These are phyloP conservation scores for Panopea generosa DNA, from an alignment of 2,888 invertebrate species.

Conservation along the genomic window DNA sequence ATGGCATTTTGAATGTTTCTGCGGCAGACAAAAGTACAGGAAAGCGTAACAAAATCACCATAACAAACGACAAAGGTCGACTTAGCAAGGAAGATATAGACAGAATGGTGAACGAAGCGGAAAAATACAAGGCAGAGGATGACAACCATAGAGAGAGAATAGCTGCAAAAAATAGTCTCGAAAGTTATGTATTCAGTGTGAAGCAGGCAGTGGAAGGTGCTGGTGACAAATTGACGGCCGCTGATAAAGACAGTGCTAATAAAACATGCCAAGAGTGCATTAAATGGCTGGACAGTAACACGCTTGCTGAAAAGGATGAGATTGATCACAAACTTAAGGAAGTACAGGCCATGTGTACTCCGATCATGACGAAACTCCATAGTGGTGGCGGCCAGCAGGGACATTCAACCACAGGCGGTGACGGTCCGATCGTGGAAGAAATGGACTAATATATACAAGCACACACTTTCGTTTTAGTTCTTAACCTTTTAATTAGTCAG, in stretches of 20 bases:
- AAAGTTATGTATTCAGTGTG: constrained; percentile 76
- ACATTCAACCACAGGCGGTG: constrained; percentile 44
- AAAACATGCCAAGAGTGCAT: constrained; percentile 88
- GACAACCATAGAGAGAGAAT: constrained; percentile 79
- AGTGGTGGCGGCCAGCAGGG: constrained; percentile 46
- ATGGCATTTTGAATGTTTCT: constrained; percentile 84
- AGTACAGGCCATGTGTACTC: constrained; percentile 90
- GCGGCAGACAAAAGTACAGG: constrained; percentile 91
- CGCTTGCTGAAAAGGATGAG: constrained; percentile 91
- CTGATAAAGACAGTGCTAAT: constrained; percentile 89
- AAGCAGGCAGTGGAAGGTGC: constrained; percentile 88
- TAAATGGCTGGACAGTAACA: constrained; percentile 93
- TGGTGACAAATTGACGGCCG: constrained; percentile 86
- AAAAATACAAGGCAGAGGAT: constrained; percentile 81
- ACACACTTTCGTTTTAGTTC: background rate
- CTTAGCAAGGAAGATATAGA: constrained; percentile 95
- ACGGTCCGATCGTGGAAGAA: constrained; percentile 88
- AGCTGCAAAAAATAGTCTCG: constrained; percentile 76
- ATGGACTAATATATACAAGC: constrained; percentile 85
- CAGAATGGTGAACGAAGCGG: constrained; percentile 86
- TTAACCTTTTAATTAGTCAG: too few relatives aligned
- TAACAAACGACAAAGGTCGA: constrained; percentile 94
- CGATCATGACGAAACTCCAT: constrained; percentile 26
- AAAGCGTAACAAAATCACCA: constrained; percentile 92
- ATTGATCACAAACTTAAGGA: constrained; percentile 92